Percentiles rank a stretch among this genome's conserved stretches.
These are phyloP conservation scores for Zaprionus capensis DNA, from an alignment of 1,140 invertebrate species.

Conservation along the genomic window DNA sequence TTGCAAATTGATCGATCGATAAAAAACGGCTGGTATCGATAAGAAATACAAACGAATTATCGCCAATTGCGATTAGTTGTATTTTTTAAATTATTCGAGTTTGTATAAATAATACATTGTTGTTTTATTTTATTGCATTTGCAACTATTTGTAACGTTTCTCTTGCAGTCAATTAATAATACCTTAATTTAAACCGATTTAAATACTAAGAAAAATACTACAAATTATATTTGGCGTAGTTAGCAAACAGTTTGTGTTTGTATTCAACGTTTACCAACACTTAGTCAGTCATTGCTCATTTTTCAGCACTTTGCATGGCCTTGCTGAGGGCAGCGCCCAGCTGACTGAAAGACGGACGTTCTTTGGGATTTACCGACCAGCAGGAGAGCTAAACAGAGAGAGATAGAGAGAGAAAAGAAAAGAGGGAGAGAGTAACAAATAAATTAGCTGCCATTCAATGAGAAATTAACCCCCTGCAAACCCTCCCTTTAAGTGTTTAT, in stretches of 20 bases:
- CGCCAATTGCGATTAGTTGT: neutral
- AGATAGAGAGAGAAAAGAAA: neutral
- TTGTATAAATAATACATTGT: neutral
- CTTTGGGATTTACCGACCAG: conserved; percentile 87
- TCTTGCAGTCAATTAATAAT: neutral
- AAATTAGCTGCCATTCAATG: conserved; percentile 15
- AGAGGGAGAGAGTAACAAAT: neutral
- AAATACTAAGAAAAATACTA: conserved; percentile 42
- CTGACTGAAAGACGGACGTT: conserved; percentile 87
- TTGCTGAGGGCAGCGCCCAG: conserved; percentile 78
- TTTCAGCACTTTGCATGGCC: conserved; percentile 79
- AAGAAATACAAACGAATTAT: neutral
- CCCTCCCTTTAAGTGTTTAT: neutral
- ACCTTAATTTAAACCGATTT: neutral
- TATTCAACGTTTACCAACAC: conserved; percentile 51
- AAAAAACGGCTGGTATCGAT: conserved; percentile 3
- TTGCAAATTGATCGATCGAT: conserved; percentile 23
- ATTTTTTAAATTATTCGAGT: neutral
- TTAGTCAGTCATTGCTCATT: conserved; percentile 52
- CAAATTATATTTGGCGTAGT: conserved; percentile 62
- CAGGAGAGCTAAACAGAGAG: conserved; percentile 83
- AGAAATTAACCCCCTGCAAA: neutral
- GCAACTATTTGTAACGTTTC: neutral
- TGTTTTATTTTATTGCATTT: neutral
- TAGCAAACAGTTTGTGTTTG: conserved; percentile 41